These are phyloP conservation scores for Bombus difficillimus DNA, from an alignment of 1,140 invertebrate species.

Conservation along the genomic window DNA sequence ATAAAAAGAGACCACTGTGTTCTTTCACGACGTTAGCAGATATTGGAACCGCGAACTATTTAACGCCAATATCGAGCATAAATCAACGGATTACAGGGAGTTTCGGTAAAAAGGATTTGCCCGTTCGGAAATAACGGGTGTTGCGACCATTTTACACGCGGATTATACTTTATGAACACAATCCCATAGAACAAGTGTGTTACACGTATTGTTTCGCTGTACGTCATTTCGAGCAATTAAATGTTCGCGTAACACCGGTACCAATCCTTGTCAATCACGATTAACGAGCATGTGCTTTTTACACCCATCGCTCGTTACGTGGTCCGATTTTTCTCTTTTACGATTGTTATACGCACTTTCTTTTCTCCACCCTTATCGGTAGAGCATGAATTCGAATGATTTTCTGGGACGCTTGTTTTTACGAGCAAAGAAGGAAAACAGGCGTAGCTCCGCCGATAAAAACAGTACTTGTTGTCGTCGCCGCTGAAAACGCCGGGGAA, in stretches of 20 bases:
- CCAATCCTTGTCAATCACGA: slow-evolving; percentile 38
- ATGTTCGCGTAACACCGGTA: neutral
- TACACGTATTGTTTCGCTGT: neutral
- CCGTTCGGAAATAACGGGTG: slow-evolving; percentile 9
- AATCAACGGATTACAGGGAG: slow-evolving; percentile 53
- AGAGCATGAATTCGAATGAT: slow-evolving; percentile 18
- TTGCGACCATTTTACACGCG: slow-evolving; percentile 2
- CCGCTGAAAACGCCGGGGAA: neutral
- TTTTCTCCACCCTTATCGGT: neutral
- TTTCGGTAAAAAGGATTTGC: slow-evolving; percentile 47
- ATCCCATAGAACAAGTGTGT: neutral
- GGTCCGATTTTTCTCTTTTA: slow-evolving; percentile 1
- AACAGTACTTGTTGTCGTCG: neutral
- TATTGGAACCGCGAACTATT: slow-evolving; percentile 29
- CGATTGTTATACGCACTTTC: neutral
- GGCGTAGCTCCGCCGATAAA: neutral
- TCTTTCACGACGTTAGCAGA: neutral
- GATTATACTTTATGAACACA: slow-evolving; percentile 32
- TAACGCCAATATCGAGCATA: slow-evolving; percentile 19
- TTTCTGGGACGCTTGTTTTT: slow-evolving; percentile 18
- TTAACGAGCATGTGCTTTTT: slow-evolving; percentile 40
- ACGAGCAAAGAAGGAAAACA: neutral
- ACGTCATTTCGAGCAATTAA: slow-evolving; percentile 50
- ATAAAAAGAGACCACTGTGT: neutral
- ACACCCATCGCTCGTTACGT: slow-evolving; percentile 28